Base-by-base conservation (phyloP, 1,140 invertebrate genomes). In the Macrotrachela quadricornifera region DNA sequence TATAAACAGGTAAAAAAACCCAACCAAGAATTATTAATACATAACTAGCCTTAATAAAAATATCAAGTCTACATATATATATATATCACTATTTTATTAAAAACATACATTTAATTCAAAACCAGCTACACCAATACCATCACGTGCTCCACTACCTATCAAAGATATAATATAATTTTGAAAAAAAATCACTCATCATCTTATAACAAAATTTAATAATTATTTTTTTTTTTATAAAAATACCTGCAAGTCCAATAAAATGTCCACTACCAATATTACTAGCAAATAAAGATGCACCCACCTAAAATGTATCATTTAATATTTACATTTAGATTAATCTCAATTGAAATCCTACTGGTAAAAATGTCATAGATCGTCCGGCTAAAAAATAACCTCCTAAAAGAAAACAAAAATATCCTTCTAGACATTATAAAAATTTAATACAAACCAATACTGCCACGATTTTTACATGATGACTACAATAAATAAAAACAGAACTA, bases 231-330 rank as follows among this genome's bases (percentile, higher is more conserved):
- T n/a, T n/a, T n/a, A n/a, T n/a, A n/a, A n/a, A n/a, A n/a, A 30
- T 30, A 30, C 21, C 76, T 8, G 74, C 70, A 21, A 77, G 56
- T 42, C 76, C 76, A 48, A 77, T 73, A 59, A 77, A 77, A 62
- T 76, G 74, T 2, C 73, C 74, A 43, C 72, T 74, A 6, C 75
- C 76, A 36, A 77, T 77, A 59, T 78, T 78, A 56, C 72, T 75
- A 17, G 76, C 75, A 62, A 78, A 78, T 39, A 78, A 62, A 11
- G 75, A 77, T 10, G 76, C 75, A 40, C 76, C 76, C 38, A 77
- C 72, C 74, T 75, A 52, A 41, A 49, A 21, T 14, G 4, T 36
- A 48, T 9, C n/a, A 21, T 16, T 10, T 40, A 13, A 14, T n/a
- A 46, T 14, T 15, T 17, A 47, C 17, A 54, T 53, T n/a, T 39